These are phyloP conservation scores for Spinibarbus caldwelli DNA, from an alignment of 2,797 vertebrate species.

Conservation along the genomic window DNA sequence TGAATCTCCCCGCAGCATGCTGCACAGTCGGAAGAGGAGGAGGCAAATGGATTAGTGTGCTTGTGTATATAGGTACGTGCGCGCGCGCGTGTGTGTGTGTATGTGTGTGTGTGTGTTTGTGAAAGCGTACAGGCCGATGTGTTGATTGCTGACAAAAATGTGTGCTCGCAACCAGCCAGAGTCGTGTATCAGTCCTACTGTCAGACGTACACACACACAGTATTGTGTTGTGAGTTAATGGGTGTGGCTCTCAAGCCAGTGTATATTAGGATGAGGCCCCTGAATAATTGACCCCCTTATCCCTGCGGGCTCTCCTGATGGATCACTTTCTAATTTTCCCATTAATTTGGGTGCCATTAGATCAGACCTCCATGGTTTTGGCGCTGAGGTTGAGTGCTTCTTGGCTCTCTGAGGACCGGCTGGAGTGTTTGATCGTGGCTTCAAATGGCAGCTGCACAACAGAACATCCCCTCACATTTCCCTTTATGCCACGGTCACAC, in stretches of 20 bases:
- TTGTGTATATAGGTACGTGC: constrained; percentile 46
- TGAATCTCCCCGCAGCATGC: constrained; percentile 74
- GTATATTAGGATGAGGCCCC: constrained; percentile 14
- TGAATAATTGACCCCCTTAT: constrained; percentile 28
- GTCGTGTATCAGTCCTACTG: constrained; percentile 34
- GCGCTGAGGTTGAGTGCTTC: constrained; percentile 14
- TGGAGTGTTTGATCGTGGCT: constrained; percentile 55
- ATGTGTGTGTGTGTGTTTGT: constrained; percentile 1
- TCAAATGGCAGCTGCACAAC: constrained; percentile 54
- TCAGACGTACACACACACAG: not conserved
- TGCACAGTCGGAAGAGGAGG: constrained; percentile 74
- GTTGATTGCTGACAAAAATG: constrained; percentile 47
- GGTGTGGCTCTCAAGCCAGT: constrained; percentile 27
- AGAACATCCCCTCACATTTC: constrained; percentile 48
- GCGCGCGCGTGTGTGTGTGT: not conserved
- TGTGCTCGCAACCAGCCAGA: constrained; percentile 26
- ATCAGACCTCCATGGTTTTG: constrained; percentile 27
- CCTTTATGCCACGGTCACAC: constrained; percentile 38
- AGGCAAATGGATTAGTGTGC: constrained; percentile 62
- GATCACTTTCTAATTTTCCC: constrained; percentile 30
- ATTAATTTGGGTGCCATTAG: constrained; percentile 38
- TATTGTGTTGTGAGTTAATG: not conserved
- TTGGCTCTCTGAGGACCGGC: constrained; percentile 44
- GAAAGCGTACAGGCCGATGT: constrained; percentile 28
- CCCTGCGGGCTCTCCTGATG: constrained; percentile 5